A percentile compares a stretch with the other conserved stretches of the same genome.
Conservation (phyloP, 2,113 vertebrate genomes). For the Myodes glareolus region DNA sequence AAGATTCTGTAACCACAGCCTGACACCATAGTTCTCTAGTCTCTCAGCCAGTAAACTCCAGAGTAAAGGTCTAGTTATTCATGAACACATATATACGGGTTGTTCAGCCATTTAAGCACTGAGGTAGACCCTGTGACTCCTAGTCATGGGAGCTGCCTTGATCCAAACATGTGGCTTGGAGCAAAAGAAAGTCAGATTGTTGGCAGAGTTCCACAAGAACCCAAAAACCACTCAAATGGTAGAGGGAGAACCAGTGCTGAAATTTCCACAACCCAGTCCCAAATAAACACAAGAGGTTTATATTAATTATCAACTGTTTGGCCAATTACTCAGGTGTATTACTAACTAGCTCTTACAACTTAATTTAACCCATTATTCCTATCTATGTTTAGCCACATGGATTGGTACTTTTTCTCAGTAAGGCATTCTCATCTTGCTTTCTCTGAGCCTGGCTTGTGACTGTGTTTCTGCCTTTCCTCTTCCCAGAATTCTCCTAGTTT, state of each 20-base stretch:
- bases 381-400: too few species aligned
- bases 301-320: too few species aligned
- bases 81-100: background rate
- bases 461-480: too few species aligned
- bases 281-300: too few species aligned
- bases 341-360: too few species aligned
- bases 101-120: background rate
- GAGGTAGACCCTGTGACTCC: background rate
- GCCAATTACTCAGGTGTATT: too few species aligned
- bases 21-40: background rate
- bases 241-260: background rate
- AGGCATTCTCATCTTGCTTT: too few species aligned
- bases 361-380: too few species aligned
- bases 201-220: background rate
- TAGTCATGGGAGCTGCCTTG: background rate
- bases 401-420: too few species aligned
- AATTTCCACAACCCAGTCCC: too few species aligned
- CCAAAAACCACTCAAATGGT: background rate
- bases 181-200: background rate
- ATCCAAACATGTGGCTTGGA: background rate
- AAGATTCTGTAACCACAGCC: background rate
- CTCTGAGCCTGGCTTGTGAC: too few species aligned
- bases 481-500: too few species aligned
- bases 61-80: background rate
- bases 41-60: background rate